Conservation (phyloP, 2,797 vertebrate species). For the Pseudochirops corinnae region DNA sequence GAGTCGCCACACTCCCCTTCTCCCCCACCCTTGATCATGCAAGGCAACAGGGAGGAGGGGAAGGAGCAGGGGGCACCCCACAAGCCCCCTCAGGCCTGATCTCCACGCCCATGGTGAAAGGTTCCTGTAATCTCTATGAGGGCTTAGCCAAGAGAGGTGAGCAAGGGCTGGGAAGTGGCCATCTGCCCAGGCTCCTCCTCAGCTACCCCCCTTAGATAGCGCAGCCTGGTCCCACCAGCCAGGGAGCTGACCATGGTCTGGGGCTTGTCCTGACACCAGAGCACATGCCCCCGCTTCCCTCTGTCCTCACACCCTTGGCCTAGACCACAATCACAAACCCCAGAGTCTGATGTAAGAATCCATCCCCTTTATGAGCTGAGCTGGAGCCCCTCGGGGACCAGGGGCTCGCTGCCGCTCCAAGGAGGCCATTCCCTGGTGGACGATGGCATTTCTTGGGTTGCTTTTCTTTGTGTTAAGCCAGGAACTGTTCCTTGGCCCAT, state of each 20-base stretch:
- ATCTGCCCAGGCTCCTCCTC: not conserved
- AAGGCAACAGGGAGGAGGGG: not conserved
- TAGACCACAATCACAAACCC: not conserved
- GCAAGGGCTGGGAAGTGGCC: not conserved
- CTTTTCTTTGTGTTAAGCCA: too few relatives aligned
- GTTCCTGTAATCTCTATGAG: not conserved
- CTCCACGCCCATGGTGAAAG: not conserved
- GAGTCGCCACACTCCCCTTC: not conserved
- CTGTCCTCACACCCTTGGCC: not conserved
- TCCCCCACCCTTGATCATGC: not conserved
- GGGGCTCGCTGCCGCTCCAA: not conserved
- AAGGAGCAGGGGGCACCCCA: not conserved
- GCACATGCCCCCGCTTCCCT: too few relatives aligned
- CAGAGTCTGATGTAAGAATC: too few relatives aligned
- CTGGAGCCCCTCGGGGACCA: fast-evolving
- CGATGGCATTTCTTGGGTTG: too few relatives aligned
- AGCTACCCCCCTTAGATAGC: too few relatives aligned
- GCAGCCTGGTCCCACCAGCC: too few relatives aligned
- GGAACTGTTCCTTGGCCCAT: conserved; percentile 64
- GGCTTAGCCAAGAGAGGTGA: not conserved
- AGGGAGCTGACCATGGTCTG: not conserved
- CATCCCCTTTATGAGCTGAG: not conserved
- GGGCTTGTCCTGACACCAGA: too few relatives aligned
- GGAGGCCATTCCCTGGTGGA: too few relatives aligned
- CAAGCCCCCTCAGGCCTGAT: not conserved